Evolutionary conservation across 2,888 invertebrate species (phyloP), one percentile per base, ranked within the genome.

Genomic region (Melipona beecheii): DNA sequence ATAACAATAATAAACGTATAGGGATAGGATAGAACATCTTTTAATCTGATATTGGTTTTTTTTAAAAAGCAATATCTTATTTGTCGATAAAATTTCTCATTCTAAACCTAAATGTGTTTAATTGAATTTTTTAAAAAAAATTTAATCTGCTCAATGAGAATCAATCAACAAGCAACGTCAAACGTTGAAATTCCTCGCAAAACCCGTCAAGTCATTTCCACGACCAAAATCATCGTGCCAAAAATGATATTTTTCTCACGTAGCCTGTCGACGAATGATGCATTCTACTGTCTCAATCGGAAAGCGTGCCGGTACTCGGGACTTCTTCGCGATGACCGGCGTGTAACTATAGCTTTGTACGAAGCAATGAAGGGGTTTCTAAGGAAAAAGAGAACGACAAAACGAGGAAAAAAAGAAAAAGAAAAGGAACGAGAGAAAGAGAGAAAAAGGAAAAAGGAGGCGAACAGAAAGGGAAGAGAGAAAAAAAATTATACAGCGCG

Each of bases 261-360:
- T n/a, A 58, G n/a, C 11, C 43, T 43, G 43, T 70, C 54, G 24
- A 43, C 36, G 56, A 71, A 71, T 71, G 58, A 43, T 71, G 58
- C 58, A 19, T 71, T 64, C 62, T 19, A 50, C 50, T 6, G 64
- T 50, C 11, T 56, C 66, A 65, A 60, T 70, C 50, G 50, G 21
- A n/a, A 68, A 60, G n/a, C 50, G 36, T 50, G 52, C 62, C 9
- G 58, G 49, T 31, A n/a, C 50, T 43, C 49, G 75, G 75, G 49
- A 72, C 75, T 36, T 62, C 60, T 66, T 19, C n/a, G 43, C 64
- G 73, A 36, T 78, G 74, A 75, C 65, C 80, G 21, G 62, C 19
- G 60, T 62, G 83, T 83, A 83, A 83, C 83, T n/a, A 77, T 68
- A 83, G 74, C 78, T 83, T 74, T 70, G 83, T 78, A 74, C 83